Conservation (phyloP, 2,888 invertebrate species). For the Pogonocherus hispidulus region DNA sequence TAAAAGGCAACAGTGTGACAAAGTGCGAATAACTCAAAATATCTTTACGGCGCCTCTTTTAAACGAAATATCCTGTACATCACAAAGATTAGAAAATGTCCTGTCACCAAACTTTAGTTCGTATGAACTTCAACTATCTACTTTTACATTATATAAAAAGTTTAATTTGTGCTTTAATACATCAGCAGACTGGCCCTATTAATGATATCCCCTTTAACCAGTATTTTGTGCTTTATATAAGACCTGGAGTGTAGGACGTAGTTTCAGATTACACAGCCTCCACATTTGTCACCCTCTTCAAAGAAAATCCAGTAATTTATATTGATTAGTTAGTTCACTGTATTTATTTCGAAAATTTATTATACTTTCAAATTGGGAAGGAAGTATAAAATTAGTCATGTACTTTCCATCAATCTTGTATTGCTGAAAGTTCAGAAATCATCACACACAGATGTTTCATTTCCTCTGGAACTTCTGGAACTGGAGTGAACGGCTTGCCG, state of each 20-base stretch:
- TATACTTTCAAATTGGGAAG: constrained; percentile 13
- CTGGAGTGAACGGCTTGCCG: constrained; percentile 11
- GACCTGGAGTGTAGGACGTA: background rate
- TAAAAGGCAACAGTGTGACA: too few relatives aligned
- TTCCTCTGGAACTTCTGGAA: constrained; percentile 20
- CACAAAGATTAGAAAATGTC: too few relatives aligned
- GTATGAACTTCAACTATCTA: too few relatives aligned
- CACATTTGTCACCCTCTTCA: background rate
- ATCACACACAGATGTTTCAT: constrained; percentile 36
- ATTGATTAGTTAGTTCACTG: constrained; percentile 6
- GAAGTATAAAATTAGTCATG: constrained; percentile 29
- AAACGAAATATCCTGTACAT: too few relatives aligned
- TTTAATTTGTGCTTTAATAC: too few relatives aligned
- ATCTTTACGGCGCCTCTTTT: too few relatives aligned
- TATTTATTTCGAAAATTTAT: constrained; percentile 23
- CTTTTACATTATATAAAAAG: too few relatives aligned
- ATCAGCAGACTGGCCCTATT: too few relatives aligned
- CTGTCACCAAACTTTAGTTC: too few relatives aligned
- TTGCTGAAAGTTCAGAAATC: constrained; percentile 32
- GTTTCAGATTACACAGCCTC: background rate
- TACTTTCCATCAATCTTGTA: constrained; percentile 30
- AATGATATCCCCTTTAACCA: background rate
- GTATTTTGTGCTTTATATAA: background rate
- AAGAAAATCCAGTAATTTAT: constrained; percentile 13
- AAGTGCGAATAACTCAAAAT: too few relatives aligned